Evolutionary conservation across 2,797 vertebrate species (phyloP), one percentile per base, ranked within the genome.

Genomic region (Triplophysa yarkandensis): DNA sequence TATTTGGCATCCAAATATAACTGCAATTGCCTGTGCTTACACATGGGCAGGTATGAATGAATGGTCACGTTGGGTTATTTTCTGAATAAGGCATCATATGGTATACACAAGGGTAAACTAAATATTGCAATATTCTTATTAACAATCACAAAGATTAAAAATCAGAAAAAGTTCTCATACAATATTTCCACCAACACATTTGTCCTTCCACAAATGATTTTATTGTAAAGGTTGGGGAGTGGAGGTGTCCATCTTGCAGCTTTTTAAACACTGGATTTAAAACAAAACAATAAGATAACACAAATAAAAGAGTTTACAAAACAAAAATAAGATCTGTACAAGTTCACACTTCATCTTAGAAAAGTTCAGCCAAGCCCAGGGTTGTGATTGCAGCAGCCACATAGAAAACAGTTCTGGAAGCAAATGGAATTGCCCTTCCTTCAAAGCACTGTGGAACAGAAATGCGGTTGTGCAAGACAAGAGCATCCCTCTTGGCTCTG

Each of bases 341-440:
- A 88, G 87, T 85, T 88, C 80, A 86, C 88, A 90, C 86, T 82
- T 90, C 81, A 84, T 89, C 77, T 86, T 91, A 91, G 82, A 92
- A 92, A 92, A 84, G 81, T 58, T 41, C 52, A 63, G 79, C 34
- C 36, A 41, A 71, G 81, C 82, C 81, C 76, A 68, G 84, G 85
- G 83, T 85, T 81, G 84, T 80, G 81, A 82, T 64, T 76, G 80
- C 65, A 81, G 68, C 77, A 79, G 82, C 83, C 76, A 68, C 74
- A 60, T 65, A 50, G 64, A 72, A 74, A 80, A 80, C 65, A 36
- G 43, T 71, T 77, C 74, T 57, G 71, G 68, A 74, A 65, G 67
- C 52, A 34, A 77, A 78, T 52, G 80, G 77, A 65, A 68, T 81
- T 77, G 74, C 32, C 65, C 58, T 76, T 76, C 71, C 70, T 39